A percentile compares a stretch with the other conserved stretches of the same genome.
Conservation (phyloP, 2,113 vertebrate species). For the Sclerurus mexicanus region DNA sequence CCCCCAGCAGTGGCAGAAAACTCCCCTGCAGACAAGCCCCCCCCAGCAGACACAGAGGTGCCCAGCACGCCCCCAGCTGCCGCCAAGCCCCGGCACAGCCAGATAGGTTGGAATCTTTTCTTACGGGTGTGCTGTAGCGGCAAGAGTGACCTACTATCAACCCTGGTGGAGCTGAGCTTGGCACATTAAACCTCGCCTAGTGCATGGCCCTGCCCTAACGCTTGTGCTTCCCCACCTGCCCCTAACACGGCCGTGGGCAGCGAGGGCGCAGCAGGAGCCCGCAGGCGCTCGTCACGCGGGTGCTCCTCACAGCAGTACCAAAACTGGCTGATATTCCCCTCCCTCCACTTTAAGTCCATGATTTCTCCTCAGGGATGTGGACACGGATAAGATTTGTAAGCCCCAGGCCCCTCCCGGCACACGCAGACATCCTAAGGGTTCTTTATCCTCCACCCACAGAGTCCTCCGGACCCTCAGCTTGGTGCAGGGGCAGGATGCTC, state of each 20-base stretch:
- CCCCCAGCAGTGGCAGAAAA: neutral
- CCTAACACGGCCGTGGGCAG: neutral
- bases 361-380: neutral
- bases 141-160: slow-evolving; percentile 10
- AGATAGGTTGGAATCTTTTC: slow-evolving; percentile 53
- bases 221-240: slow-evolving; percentile 17
- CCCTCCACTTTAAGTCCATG: neutral
- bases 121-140: slow-evolving; percentile 3
- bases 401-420: neutral
- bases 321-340: neutral
- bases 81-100: rapidly evolving
- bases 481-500: neutral
- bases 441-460: neutral
- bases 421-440: neutral
- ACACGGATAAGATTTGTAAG: neutral
- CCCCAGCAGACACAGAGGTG: neutral
- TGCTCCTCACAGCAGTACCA: rapidly evolving
- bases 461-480: rapidly evolving
- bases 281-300: rapidly evolving
- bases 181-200: slow-evolving; percentile 14
- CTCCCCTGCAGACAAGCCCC: neutral
- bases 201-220: slow-evolving; percentile 52
- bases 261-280: neutral
- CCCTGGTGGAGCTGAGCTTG: neutral
- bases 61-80: neutral